These are phyloP conservation scores for Microhierax caerulescens DNA, from an alignment of 2,797 vertebrate species.

Conservation along the genomic window DNA sequence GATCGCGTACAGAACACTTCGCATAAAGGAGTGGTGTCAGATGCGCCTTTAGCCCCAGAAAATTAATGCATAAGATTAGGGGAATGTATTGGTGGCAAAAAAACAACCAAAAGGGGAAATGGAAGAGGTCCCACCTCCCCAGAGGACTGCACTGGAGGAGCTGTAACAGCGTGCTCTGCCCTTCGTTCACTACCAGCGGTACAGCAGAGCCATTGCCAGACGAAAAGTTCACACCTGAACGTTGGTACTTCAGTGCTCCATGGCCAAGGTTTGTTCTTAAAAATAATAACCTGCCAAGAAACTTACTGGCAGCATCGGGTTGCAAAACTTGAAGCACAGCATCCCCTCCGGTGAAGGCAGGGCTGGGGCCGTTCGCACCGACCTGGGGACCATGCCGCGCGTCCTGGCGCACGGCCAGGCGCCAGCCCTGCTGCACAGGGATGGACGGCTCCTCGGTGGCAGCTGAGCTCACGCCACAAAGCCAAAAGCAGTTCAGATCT, in stretches of 20 bases:
- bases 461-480: not conserved
- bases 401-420: not conserved
- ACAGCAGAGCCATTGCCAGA: not conserved
- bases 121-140: not conserved
- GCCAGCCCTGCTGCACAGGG: not conserved
- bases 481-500: not conserved
- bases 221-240: accelerated
- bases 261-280: accelerated
- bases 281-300: not conserved
- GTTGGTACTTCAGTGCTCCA: not conserved
- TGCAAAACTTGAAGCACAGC: not conserved
- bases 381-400: accelerated
- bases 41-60: not conserved
- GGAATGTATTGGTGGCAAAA: not conserved
- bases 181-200: not conserved
- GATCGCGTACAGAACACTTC: not conserved
- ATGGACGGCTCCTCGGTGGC: not conserved
- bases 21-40: not conserved
- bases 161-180: not conserved
- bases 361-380: accelerated
- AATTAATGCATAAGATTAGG: not conserved
- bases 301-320: accelerated
- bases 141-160: not conserved
- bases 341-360: not conserved
- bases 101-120: not conserved